Conservation (phyloP, 2,888 invertebrate genomes). For the Perizoma affinitatum region DNA sequence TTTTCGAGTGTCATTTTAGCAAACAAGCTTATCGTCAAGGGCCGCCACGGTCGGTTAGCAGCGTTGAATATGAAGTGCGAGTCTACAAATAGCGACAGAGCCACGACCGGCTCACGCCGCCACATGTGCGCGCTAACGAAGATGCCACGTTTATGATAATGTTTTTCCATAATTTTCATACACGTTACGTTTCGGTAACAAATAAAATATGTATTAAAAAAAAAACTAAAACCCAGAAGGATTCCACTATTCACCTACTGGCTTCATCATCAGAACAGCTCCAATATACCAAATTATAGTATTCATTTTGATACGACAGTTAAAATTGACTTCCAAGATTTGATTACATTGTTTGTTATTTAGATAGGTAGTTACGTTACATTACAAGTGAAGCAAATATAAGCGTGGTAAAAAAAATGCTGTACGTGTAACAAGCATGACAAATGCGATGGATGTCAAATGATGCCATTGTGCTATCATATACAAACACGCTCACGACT, state of each 20-base stretch:
- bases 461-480: slow-evolving; percentile 3
- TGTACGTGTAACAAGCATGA: slow-evolving; percentile 33
- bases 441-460: slow-evolving; percentile 18
- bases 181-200: slow-evolving; percentile 44
- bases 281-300: too few relatives aligned
- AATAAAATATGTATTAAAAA: not conserved
- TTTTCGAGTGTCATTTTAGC: slow-evolving; percentile 42
- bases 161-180: slow-evolving; percentile 48
- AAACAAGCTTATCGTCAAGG: slow-evolving; percentile 60
- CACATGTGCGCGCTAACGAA: slow-evolving; percentile 64
- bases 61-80: slow-evolving; percentile 54
- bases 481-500: too few relatives aligned
- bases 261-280: too few relatives aligned
- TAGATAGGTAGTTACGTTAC: too few relatives aligned
- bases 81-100: slow-evolving; percentile 52
- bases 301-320: too few relatives aligned
- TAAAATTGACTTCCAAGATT: too few relatives aligned
- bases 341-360: too few relatives aligned
- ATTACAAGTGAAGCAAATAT: too few relatives aligned
- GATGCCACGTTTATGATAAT: slow-evolving; percentile 55
- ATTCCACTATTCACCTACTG: too few relatives aligned
- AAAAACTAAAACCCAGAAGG: too few relatives aligned
- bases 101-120: slow-evolving; percentile 48
- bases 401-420: too few relatives aligned
- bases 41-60: slow-evolving; percentile 45